These are phyloP conservation scores for Drosophila eohydei DNA, from an alignment of 2,888 invertebrate genomes.

Conservation along the genomic window DNA sequence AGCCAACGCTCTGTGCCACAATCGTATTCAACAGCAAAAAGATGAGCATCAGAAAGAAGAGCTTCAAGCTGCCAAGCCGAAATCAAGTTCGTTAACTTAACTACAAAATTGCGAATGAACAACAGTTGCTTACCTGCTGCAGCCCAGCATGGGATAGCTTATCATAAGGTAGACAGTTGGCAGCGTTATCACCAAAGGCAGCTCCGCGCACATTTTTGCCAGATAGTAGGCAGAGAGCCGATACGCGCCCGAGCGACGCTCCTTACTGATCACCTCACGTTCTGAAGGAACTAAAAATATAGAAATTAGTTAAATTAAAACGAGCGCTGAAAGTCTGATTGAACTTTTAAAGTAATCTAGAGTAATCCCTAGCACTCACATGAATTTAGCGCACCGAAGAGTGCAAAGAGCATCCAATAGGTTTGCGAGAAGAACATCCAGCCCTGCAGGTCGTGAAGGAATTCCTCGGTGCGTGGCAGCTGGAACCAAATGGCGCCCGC, in stretches of 20 bases:
- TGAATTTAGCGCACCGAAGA: conserved; percentile 91
- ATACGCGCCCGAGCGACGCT: conserved; percentile 91
- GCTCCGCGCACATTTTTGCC: conserved; percentile 92
- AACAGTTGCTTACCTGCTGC: conserved; percentile 74
- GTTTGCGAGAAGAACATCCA: conserved; percentile 94
- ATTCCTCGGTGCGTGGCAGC: conserved; percentile 90
- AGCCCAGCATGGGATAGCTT: conserved; percentile 91
- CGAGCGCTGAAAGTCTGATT: too few relatives aligned
- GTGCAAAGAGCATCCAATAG: conserved; percentile 93
- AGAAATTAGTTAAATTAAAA: background rate
- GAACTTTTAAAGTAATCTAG: too few relatives aligned
- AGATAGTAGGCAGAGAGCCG: conserved; percentile 92
- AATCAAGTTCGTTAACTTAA: background rate
- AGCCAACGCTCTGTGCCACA: conserved; percentile 91
- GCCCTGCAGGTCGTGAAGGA: conserved; percentile 91
- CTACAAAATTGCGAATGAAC: fast-evolving
- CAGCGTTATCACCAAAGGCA: conserved; percentile 90
- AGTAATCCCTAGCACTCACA: conserved; percentile 86
- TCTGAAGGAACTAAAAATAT: conserved; percentile 89
- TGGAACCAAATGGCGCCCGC: conserved; percentile 92
- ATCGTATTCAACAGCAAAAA: conserved; percentile 90
- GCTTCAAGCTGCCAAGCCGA: conserved; percentile 85
- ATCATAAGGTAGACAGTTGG: conserved; percentile 91
- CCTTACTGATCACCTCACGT: conserved; percentile 92
- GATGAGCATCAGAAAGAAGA: conserved; percentile 89